These are phyloP conservation scores for Clistopyga incitator DNA, from an alignment of 2,888 invertebrate species.

Conservation along the genomic window DNA sequence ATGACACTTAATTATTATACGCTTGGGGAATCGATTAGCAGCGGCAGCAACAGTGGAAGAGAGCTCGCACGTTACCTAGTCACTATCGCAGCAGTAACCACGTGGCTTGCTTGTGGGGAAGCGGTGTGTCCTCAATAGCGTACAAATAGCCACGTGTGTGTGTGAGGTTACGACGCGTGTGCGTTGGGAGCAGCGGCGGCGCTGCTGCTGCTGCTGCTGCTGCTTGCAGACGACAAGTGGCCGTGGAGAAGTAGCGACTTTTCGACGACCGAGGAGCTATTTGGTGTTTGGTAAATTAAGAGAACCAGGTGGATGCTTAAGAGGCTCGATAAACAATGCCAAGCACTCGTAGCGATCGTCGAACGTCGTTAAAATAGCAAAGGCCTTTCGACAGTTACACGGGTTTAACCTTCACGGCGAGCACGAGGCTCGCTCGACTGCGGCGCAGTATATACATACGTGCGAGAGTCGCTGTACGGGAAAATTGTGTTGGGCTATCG, in stretches of 20 bases:
- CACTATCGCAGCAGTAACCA: not conserved
- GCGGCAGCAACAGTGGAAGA: not conserved
- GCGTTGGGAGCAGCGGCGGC: not conserved
- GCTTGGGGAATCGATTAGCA: not conserved
- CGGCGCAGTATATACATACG: slow-evolving; percentile 16
- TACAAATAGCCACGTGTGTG: not conserved
- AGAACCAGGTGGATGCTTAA: not conserved
- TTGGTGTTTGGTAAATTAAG: not conserved
- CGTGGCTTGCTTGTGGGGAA: not conserved
- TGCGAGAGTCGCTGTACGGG: not conserved
- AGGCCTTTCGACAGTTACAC: slow-evolving; percentile 5
- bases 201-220: not conserved
- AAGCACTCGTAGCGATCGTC: not conserved
- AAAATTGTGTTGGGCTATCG: not conserved
- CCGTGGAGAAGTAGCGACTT: not conserved
- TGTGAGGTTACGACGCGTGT: not conserved
- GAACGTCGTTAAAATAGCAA: not conserved
- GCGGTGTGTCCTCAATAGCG: slow-evolving; percentile 3
- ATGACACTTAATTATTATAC: slow-evolving; percentile 9
- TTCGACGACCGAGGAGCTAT: not conserved
- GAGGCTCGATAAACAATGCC: not conserved
- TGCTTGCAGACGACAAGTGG: slow-evolving; percentile 16
- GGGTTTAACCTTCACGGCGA: slow-evolving; percentile 62
- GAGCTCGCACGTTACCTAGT: not conserved
- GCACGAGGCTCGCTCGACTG: slow-evolving; percentile 52